Evolutionary conservation across 2,888 invertebrate species (phyloP), one percentile per base, ranked within the genome.

Genomic region (Himalopsyche anomala): DNA sequence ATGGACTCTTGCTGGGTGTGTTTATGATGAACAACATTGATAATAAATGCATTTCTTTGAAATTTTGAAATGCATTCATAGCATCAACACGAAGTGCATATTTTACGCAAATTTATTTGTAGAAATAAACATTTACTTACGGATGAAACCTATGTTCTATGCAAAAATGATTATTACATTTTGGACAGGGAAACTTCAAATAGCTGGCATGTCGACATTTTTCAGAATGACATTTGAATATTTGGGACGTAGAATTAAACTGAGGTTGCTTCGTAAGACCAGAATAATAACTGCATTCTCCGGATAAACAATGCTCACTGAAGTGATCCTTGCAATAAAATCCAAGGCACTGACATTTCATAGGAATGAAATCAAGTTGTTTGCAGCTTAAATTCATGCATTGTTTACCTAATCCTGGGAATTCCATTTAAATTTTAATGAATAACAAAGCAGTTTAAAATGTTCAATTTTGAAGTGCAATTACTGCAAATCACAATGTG

Each of bases 271-370:
- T 91, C 1, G 92, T 91, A 90, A 91, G 90, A 62, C 92, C 92
- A 81, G 92, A 91, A 62, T 86, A 85, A 69, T 80, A 89, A 81
- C 91, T 91, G 83, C 93, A 93, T 36, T 90, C 89, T 86, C 96
- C 96, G 4, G 92, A 91, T 85, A 94, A 93, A 45, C 93, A 92
- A 88, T 94, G 94, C 1, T 91, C 90, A 56, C 92, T 92, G 90
- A 95, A 95, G 91, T 97, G 96, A 56, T 94, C 93, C 82, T 95
- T 94, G 90, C 96, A 97, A 90, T 95, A 96, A 28, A 93, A 91
- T 86, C 92, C 91, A 0, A 92, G 92, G 90, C 96, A 96, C 89
- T 93, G 91, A 90, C 96, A 97, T 84, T 93, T 92, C 6, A 96
- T 91, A 0, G 96, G 96, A 80, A 97, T 92, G 90, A 96, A 96